Base-by-base conservation (phyloP, 2,888 invertebrate genomes). In the Lithophane leautieri region DNA sequence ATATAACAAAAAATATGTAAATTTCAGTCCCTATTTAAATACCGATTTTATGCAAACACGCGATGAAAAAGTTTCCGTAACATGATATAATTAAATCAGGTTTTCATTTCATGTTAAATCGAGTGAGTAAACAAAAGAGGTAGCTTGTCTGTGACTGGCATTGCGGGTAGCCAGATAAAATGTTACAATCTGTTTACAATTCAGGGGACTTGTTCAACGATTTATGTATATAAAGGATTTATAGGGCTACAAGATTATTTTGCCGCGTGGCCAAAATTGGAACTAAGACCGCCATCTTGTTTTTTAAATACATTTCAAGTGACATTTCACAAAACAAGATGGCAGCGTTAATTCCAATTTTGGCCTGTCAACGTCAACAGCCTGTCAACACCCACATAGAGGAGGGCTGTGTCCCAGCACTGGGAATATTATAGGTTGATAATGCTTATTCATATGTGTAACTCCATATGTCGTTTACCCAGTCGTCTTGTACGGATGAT, bases 71-170 rank as follows among this genome's bases (percentile, higher is more conserved):
- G 54, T 78, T 77, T 71, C 2, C 66, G 67, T 73, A 75, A 76
- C 68, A 85, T 74, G 71, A 70, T 80, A 74, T 78, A 83, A 79
- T 83, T 83, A 78, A 85, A 82, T 77, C 73, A 56, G 77, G 76
- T 68, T 82, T 81, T 68, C 74, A 78, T 86, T 83, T 83, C 79
- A 72, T 79, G 83, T 86, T 85, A 54, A 82, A 79, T 85, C 83
- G 79, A 65, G 62, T 71, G 69, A 63, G 25, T 47, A 60, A 73
- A 79, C 77, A 85, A 83, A 76, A 76, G 71, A 78, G 73, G 76
- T 75, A 67, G 58, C 60, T 52, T 69, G 40, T 70, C n/a, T 65
- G 60, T 70, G 52, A 68, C 60, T 77, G 81, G 42, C 70, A 47
- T 81, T 68, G 76, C 28, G 73, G 47, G 70, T 50, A 70, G 52